Evolutionary conservation across 2,888 invertebrate species (phyloP), one percentile per base, ranked within the genome.

Genomic region (Caenorhabditis parvicauda): DNA sequence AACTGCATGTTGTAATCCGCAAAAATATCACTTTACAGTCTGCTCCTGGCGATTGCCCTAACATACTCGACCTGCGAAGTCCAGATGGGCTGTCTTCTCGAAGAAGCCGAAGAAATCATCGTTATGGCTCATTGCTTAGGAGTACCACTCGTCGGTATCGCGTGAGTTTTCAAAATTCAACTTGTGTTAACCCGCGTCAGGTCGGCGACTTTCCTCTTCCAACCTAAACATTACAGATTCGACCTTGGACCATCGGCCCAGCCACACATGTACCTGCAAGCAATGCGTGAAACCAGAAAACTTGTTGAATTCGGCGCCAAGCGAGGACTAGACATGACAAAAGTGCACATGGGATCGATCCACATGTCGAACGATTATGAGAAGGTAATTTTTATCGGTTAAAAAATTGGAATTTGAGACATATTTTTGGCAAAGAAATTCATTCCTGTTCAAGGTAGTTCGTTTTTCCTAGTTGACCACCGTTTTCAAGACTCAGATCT

Each of bases 201-300:
- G 9, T 27, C 25, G 21, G 25, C 14, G 1, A 32, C n/a, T 12
- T 12, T 32, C n/a, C n/a, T 32, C n/a, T 9, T 32, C n/a, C 35
- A 32, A 32, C 35, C n/a, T 12, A 9, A 32, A 12, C 35, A 12
- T 32, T 32, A n/a, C 9, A 32, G 35, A 9, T 32, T 32, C 35
- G 35, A 32, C 9, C 58, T 6, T 24, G 35, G 14, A 21, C 45
- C 52, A 53, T 32, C 46, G 63, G 54, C 87, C 88, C 25, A 87
- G 85, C 3, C 90, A 90, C 37, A 94, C 89, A 83, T 84, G 87
- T 47, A 32, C n/a, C 9, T n/a, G 35, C 87, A 89, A 46, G 93
- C 91, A 27, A 88, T 95, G 59, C 84, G 84, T 38, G 86, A 87
- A 60, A 87, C 89, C 5, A 86, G 87, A 29, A 85, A 86, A 56